These are phyloP conservation scores for Cercopithecus mona DNA, from an alignment of 2,113 vertebrate species.

Conservation along the genomic window DNA sequence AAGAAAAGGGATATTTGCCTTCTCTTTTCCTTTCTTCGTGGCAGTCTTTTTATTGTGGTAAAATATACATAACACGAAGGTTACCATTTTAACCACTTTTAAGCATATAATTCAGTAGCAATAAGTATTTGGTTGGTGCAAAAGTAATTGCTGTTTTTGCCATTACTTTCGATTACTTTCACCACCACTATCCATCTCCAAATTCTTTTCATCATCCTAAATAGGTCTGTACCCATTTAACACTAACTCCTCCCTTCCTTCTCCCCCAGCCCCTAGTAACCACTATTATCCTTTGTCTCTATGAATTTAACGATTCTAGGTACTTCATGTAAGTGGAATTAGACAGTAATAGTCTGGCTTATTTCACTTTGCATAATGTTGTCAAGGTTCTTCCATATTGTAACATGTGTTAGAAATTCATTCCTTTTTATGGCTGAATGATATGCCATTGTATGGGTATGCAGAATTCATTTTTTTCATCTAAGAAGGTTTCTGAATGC, in stretches of 20 bases:
- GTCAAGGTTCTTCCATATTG: not conserved
- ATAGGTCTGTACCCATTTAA: not conserved
- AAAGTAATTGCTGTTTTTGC: too few species aligned
- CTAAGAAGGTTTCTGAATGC: slow-evolving; percentile 6
- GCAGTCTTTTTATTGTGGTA: not conserved
- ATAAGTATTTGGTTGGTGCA: not conserved
- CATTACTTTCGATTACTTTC: too few species aligned
- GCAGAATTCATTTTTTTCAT: not conserved
- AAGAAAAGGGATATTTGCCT: not conserved
- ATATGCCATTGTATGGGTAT: not conserved
- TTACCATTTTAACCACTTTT: not conserved
- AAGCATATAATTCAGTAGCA: not conserved
- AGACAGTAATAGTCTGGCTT: not conserved
- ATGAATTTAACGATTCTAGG: not conserved
- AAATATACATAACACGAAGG: not conserved
- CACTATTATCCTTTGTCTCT: not conserved
- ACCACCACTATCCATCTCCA: not conserved
- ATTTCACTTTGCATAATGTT: not conserved
- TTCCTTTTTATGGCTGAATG: not conserved
- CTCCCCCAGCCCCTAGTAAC: too few species aligned
- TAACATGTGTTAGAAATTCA: not conserved
- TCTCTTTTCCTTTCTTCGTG: not conserved
- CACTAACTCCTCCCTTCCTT: rapidly evolving
- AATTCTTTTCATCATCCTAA: not conserved
- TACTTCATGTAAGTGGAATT: not conserved